Evolutionary conservation across 2,797 vertebrate species (phyloP).

Genomic region (Poeciliopsis turneri): DNA sequence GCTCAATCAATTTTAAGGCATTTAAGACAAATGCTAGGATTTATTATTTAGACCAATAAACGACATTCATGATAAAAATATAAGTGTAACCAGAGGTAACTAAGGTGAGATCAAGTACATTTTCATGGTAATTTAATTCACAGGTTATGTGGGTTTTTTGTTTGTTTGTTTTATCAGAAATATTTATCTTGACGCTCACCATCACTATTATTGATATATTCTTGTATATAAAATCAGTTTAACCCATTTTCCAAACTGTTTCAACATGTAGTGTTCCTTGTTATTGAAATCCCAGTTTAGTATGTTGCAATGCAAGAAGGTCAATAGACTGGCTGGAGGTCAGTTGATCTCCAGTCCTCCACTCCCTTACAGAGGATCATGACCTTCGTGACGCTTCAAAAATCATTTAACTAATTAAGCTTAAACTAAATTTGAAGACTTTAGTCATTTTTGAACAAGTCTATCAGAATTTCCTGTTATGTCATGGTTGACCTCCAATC

Average conservation of each 20-base stretch:
- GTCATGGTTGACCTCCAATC: not conserved
- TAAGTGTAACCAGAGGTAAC: no score
- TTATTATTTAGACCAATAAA: no score
- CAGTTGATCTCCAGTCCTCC: not conserved
- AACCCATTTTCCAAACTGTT: not conserved
- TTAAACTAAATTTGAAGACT: not conserved
- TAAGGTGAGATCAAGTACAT: not conserved
- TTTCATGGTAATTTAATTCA: not conserved
- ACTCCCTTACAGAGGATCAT: not conserved
- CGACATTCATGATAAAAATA: no score
- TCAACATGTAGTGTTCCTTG: not conserved
- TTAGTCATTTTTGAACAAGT: not conserved
- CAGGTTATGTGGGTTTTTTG: not conserved
- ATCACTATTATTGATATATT: not conserved
- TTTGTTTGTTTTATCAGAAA: not conserved
- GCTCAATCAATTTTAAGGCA: no score
- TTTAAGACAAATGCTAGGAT: no score
- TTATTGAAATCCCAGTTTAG: not conserved
- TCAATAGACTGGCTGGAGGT: not conserved
- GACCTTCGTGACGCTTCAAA: not conserved
- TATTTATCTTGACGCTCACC: not conserved
- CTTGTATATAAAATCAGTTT: not conserved
- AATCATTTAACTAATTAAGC: not conserved
- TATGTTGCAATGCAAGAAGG: no score
- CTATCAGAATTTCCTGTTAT: not conserved